Conservation (phyloP, 2,888 invertebrate genomes). For the Drosophila atripex region DNA sequence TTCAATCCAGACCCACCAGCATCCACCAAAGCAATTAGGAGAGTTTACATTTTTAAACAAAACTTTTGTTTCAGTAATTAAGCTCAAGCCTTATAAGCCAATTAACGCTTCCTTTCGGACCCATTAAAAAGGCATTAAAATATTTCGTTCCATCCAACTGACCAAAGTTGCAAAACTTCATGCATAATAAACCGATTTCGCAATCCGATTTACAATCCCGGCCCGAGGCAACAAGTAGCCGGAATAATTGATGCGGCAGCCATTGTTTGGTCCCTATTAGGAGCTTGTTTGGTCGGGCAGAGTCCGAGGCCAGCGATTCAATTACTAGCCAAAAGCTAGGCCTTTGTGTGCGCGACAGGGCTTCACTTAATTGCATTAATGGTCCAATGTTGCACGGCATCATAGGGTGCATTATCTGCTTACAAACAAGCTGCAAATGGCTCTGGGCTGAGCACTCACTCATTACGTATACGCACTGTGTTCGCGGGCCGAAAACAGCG, state of each 20-base stretch:
- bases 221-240: slow-evolving; percentile 31
- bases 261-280: slow-evolving; percentile 18
- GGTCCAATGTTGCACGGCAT: slow-evolving; percentile 10
- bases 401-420: slow-evolving; percentile 31
- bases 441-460: neutral
- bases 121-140: slow-evolving; percentile 29
- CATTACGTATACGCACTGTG: slow-evolving; percentile 18
- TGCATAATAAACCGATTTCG: slow-evolving; percentile 23
- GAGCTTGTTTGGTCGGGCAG: neutral
- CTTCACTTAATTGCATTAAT: slow-evolving; percentile 34
- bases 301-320: slow-evolving; percentile 26
- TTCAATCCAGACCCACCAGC: neutral
- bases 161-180: slow-evolving; percentile 13
- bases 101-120: slow-evolving; percentile 12
- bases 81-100: slow-evolving; percentile 3
- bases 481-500: neutral
- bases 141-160: neutral
- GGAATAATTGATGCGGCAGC: slow-evolving; percentile 6
- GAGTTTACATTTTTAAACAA: neutral
- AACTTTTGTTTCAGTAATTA: slow-evolving; percentile 10
- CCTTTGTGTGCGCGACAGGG: slow-evolving; percentile 12
- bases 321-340: slow-evolving; percentile 29
- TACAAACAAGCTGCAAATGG: neutral
- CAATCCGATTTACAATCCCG: slow-evolving; percentile 3
- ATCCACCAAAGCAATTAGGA: neutral